phyloP scores from a whole-genome alignment of 35 echinoderm and acorn worm genomes.

The Patiria miniata region DNA sequence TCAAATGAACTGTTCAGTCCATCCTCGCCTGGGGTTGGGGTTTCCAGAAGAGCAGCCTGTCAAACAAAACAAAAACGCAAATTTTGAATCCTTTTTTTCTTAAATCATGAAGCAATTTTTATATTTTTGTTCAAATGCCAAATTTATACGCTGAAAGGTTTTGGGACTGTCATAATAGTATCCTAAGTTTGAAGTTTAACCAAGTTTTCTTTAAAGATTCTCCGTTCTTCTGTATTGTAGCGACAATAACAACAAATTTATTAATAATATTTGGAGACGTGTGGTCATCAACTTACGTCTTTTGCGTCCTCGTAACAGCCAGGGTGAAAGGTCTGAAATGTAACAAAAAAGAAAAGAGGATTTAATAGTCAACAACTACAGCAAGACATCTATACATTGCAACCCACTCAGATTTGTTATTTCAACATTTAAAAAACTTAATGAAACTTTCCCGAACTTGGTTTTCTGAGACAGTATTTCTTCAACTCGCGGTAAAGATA shows the following conservation, averaged over 20 bases:
- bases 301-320: slow-evolving; percentile 88
- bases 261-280: too few species aligned
- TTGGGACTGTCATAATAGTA: too few species aligned
- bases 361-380: neutral
- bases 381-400: neutral
- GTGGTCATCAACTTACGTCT: slow-evolving; percentile 83
- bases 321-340: slow-evolving; percentile 85
- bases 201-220: too few species aligned
- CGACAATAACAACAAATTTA: too few species aligned
- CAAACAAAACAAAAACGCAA: neutral
- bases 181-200: too few species aligned
- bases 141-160: too few species aligned
- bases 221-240: too few species aligned
- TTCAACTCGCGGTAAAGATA: too few species aligned
- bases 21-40: slow-evolving; percentile 31
- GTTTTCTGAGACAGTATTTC: neutral
- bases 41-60: slow-evolving; percentile 16
- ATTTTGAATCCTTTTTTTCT: neutral
- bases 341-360: slow-evolving; percentile 15
- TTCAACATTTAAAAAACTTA: too few species aligned
- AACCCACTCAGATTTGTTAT: too few species aligned
- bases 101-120: too few species aligned
- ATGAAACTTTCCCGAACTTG: neutral
- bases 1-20: slow-evolving; percentile 9
- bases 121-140: too few species aligned